These are phyloP conservation scores for Pipistrellus kuhlii DNA, from an alignment of 2,797 vertebrate genomes.

Conservation along the genomic window DNA sequence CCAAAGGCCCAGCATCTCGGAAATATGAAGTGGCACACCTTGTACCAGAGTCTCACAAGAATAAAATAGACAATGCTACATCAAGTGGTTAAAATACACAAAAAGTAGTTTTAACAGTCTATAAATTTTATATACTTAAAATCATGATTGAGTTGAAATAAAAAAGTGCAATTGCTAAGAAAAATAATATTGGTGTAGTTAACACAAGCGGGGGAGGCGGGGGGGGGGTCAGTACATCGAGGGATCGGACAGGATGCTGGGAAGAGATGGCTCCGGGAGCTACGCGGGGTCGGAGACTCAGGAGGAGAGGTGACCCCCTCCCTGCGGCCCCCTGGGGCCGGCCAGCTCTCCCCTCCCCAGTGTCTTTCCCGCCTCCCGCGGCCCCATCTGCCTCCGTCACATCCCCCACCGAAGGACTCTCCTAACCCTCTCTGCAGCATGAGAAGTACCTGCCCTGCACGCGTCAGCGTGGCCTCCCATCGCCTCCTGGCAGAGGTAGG, in stretches of 20 bases:
- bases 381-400: constrained; percentile 40
- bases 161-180: constrained; percentile 94
- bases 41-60: constrained; percentile 92
- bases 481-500: constrained; percentile 57
- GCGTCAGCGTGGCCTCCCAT: constrained; percentile 55
- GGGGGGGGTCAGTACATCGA: background rate
- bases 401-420: constrained; percentile 29
- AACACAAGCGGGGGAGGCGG: constrained; percentile 26
- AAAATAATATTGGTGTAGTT: constrained; percentile 84
- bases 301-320: background rate
- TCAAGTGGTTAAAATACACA: constrained; percentile 93
- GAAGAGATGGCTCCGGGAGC: constrained; percentile 4
- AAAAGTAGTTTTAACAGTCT: constrained; percentile 91
- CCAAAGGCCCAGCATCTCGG: constrained; percentile 91
- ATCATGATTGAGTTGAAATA: constrained; percentile 90
- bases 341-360: background rate
- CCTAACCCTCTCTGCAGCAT: constrained; percentile 44
- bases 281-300: background rate
- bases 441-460: constrained; percentile 18
- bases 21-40: constrained; percentile 89
- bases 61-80: constrained; percentile 93
- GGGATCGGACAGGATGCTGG: constrained; percentile 56
- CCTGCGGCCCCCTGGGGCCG: background rate
- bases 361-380: background rate
- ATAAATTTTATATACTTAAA: constrained; percentile 90